These are phyloP conservation scores for Clitarchus hookeri DNA, from an alignment of 2,888 invertebrate species.

Conservation along the genomic window DNA sequence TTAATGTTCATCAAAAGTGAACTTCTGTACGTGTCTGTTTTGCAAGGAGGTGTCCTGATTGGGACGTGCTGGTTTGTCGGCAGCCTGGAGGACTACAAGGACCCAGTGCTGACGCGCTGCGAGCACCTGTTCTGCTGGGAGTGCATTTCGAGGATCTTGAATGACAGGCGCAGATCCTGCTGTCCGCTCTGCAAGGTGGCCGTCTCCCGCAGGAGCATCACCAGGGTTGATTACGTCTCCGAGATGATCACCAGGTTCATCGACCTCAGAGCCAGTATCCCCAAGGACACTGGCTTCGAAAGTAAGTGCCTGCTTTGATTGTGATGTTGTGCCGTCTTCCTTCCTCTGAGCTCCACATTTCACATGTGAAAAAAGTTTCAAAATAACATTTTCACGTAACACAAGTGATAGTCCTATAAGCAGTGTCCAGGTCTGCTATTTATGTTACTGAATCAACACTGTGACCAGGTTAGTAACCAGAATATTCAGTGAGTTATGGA, in stretches of 20 bases:
- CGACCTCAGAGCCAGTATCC: neutral
- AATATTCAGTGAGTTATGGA: too few relatives aligned
- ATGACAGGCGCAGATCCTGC: neutral
- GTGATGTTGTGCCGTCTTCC: too few relatives aligned
- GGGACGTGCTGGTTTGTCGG: neutral
- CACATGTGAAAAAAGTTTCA: too few relatives aligned
- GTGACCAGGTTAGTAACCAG: too few relatives aligned
- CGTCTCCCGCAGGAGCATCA: neutral
- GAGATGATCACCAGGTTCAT: neutral
- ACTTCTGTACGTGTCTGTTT: neutral
- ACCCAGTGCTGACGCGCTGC: conserved; percentile 7
- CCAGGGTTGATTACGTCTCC: neutral
- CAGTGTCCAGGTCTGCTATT: too few relatives aligned
- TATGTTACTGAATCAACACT: too few relatives aligned
- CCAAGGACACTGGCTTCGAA: conserved; percentile 11
- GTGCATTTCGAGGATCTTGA: conserved; percentile 4
- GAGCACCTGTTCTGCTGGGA: conserved; percentile 19
- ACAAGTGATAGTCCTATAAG: too few relatives aligned
- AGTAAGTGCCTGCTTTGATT: neutral
- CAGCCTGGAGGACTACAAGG: neutral
- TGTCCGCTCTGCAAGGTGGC: conserved; percentile 15
- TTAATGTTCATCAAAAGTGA: too few relatives aligned
- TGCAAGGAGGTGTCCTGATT: neutral
- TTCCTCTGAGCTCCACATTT: too few relatives aligned
- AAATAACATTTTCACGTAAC: too few relatives aligned